Evolutionary conservation across 2,797 vertebrate genomes (phyloP), one percentile per base, ranked within the genome.

Genomic region (Mastacembelus armatus): DNA sequence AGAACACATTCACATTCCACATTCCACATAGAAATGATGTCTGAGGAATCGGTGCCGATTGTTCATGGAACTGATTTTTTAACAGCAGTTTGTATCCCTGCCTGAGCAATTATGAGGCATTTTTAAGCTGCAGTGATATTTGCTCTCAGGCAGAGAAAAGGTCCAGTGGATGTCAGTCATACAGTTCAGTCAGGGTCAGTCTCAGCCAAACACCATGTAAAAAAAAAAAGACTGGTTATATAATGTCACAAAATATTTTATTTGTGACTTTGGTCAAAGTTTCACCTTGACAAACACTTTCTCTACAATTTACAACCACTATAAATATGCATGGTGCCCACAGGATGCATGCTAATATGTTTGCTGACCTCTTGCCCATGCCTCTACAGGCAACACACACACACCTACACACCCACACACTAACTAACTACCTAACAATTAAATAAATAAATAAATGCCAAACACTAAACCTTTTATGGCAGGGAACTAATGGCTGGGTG

Each of bases 181-280:
- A 19, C 15, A 48, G 52, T 69, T 48, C 61, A 27, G 21, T 48
- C 48, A 39, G 32, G 35, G 57, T 65, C 56, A 35, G 4, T 4
- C 2, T 36, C 45, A 35, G 49, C 10, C 52, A 39, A 51, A 65
- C 19, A 43, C 36, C 32, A 5, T 15, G 7, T 7, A n/a, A 39
- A n/a, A n/a, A n/a, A n/a, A n/a, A n/a, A n/a, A 11, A 55, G 42
- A 64, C 43, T 16, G 18, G 32, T 67, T 75, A 45, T 43, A 18
- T 11, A 74, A 60, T 44, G n/a, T n/a, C n/a, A n/a, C n/a, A n/a
- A n/a, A n/a, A n/a, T n/a, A n/a, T n/a, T n/a, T n/a, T n/a, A n/a
- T 18, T 22, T 3, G 61, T 24, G 39, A 32, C 22, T 16, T 18
- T n/a, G 26, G 42, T n/a, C 6, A 8, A 22, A 48, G 33, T n/a